Evolutionary conservation across 2,113 vertebrate species (phyloP).

Genomic region (Xenopus borealis): DNA sequence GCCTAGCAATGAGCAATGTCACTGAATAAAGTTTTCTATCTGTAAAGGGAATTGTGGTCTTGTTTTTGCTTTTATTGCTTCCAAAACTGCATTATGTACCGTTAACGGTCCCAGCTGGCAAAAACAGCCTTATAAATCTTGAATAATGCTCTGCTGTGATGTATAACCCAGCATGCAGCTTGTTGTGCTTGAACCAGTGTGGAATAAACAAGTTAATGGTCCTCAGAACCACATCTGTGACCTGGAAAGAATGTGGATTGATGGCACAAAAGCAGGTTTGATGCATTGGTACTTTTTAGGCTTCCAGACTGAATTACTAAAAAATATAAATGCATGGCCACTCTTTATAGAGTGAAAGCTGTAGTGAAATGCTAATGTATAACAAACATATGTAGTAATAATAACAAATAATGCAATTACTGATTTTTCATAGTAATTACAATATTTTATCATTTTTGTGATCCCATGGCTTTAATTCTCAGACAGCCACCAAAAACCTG

Average conservation of each 20-base stretch:
- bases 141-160: slow-evolving; percentile 57
- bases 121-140: slow-evolving; percentile 63
- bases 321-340: no score
- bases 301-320: no score
- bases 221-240: not conserved
- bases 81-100: slow-evolving; percentile 69
- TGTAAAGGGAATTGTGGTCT: slow-evolving; percentile 64
- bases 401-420: no score
- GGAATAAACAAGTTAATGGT: slow-evolving; percentile 46
- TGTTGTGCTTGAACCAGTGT: slow-evolving; percentile 38
- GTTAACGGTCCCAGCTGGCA: slow-evolving; percentile 55
- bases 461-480: no score
- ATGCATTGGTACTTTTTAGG: no score
- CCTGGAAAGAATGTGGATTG: not conserved
- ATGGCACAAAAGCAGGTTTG: not conserved
- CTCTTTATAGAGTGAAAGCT: no score
- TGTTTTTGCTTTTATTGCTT: slow-evolving; percentile 67
- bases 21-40: slow-evolving; percentile 60
- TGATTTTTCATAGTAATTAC: no score
- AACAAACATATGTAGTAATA: no score
- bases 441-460: no score
- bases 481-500: no score
- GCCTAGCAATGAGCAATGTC: slow-evolving; percentile 23
- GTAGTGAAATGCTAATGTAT: no score
- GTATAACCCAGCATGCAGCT: slow-evolving; percentile 54